Conservation (phyloP, 2,888 invertebrate genomes). For the Sepioteuthis lessoniana region DNA sequence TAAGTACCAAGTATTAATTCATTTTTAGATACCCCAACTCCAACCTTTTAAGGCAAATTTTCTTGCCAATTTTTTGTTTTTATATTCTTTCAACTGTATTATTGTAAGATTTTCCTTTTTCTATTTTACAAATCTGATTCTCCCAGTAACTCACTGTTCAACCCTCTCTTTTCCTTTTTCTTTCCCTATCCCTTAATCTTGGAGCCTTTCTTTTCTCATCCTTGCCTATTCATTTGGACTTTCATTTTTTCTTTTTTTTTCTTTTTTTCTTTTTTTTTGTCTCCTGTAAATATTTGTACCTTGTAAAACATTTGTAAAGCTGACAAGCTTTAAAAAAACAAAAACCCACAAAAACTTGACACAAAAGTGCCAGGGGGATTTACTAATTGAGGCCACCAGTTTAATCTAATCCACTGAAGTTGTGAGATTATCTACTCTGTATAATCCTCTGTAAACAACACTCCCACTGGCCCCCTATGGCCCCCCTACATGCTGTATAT, state of each 20-base stretch:
- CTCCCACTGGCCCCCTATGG: background rate
- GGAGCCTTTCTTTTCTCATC: background rate
- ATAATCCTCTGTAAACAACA: background rate
- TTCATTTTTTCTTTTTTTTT: background rate
- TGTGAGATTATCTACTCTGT: background rate
- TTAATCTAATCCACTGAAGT: background rate
- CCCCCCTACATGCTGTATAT: slow-evolving; percentile 17
- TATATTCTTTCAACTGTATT: background rate
- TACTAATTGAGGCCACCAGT: slow-evolving; percentile 10
- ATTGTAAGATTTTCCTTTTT: background rate
- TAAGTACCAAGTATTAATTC: background rate
- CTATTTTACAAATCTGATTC: too few relatives aligned
- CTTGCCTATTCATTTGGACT: background rate
- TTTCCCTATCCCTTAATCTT: background rate
- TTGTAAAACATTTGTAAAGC: slow-evolving; percentile 13
- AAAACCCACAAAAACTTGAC: background rate
- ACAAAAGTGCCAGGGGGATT: slow-evolving; percentile 8
- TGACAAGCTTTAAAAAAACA: background rate
- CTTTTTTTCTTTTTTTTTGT: slow-evolving; percentile 14
- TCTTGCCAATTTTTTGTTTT: too few relatives aligned
- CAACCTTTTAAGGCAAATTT: too few relatives aligned
- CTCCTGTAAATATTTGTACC: slow-evolving; percentile 35
- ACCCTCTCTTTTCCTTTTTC: background rate
- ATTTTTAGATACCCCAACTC: too few relatives aligned
- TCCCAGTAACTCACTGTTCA: background rate